Conservation (phyloP, 2,888 invertebrate species). For the Laspeyria flexula region DNA sequence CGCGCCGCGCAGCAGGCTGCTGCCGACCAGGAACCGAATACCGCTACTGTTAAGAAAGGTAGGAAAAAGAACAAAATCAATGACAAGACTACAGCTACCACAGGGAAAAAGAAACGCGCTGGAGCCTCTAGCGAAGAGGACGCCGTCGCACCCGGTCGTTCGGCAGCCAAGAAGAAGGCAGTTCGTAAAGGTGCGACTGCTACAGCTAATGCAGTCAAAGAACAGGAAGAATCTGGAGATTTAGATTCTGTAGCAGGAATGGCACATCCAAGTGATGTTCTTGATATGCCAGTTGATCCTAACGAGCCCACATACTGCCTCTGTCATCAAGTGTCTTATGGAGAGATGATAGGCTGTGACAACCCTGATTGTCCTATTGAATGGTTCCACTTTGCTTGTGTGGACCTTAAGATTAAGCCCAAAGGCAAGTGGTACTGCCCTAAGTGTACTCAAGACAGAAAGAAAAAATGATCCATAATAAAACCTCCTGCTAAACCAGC, state of each 20-base stretch:
- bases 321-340: constrained; percentile 98
- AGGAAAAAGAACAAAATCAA: constrained; percentile 78
- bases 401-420: constrained; percentile 95
- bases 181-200: constrained; percentile 72
- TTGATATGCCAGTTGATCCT: constrained; percentile 97
- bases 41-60: constrained; percentile 78
- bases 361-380: constrained; percentile 95
- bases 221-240: constrained; percentile 77
- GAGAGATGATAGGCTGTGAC: constrained; percentile 99
- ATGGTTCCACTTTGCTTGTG: constrained; percentile 99
- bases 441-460: constrained; percentile 93
- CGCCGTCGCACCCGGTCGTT: constrained; percentile 67
- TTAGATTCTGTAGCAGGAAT: constrained; percentile 85
- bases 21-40: constrained; percentile 75
- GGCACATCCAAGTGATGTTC: constrained; percentile 95
- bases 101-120: constrained; percentile 83
- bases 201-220: constrained; percentile 68
- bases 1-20: constrained; percentile 86
- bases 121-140: constrained; percentile 85
- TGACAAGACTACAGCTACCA: constrained; percentile 69
- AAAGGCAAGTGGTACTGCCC: constrained; percentile 99
- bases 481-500: constrained; percentile 66
- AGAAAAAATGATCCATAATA: constrained; percentile 89
- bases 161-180: constrained; percentile 77
- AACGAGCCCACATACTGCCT: constrained; percentile 99